Evolutionary conservation across 2,113 vertebrate genomes (phyloP), one percentile per base, ranked within the genome.

Genomic region (Cettia cetti): DNA sequence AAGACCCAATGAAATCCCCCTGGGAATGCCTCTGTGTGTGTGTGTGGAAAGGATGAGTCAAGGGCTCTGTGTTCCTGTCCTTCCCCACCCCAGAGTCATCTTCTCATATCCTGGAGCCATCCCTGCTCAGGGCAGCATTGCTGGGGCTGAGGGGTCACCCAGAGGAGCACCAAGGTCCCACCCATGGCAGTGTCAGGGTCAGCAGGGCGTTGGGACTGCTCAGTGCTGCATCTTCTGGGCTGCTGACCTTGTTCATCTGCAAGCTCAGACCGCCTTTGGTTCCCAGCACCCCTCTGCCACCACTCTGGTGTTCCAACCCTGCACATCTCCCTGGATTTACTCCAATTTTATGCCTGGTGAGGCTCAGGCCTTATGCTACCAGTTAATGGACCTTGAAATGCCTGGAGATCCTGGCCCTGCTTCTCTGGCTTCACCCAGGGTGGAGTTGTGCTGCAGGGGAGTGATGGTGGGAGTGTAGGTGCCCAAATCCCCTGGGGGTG

Each of bases 1-100:
- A 4, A 11, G 28, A 31, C 0, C 9, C 6, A 2, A 0, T 2
- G 35, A 22, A 23, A 3, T 5, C 21, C 79, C 68, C 24, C 61
- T 53, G 71, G 40, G 68, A 53, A 20, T 37, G 40, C 4, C 49
- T 54, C 37, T 1, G 1, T 3, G 15, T 35, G 60, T 44, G 79
- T 31, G 63, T 27, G 16, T 45, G 0, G 6, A 42, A 16, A 23
- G 52, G 33, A 30, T 35, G 45, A 86, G 54, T 15, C 49, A 52
- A 9, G 15, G 37, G 17, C 44, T 78, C 40, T 6, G 1, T 33
- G 31, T 61, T 80, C 64, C 60, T 0, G 0, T 40, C 57, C 33
- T n/a, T 65, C 42, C 17, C 20, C n/a, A 22, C 53, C n/a, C 18
- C n/a, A 83, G 31, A 24, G 26, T 23, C 60, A 59, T 42, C 70